Percentiles rank a stretch among this genome's conserved stretches.
Evolutionary conservation across 1,140 invertebrate genomes (phyloP).

Genomic region (Pogonomyrmex barbatus): DNA sequence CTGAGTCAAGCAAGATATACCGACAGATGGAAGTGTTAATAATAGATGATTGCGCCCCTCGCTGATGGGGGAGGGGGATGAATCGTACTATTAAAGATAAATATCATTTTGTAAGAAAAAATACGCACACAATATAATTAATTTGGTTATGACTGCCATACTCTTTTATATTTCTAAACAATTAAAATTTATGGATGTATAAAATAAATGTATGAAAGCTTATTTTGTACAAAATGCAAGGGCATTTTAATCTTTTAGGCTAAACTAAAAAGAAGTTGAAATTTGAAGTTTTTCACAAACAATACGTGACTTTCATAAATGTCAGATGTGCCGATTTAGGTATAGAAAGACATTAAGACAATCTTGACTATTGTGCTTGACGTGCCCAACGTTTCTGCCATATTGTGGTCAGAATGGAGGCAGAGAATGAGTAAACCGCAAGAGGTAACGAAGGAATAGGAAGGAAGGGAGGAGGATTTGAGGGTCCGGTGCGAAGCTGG

Average conservation of each 20-base stretch:
- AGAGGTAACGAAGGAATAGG: constrained; percentile 64
- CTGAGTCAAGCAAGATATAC: constrained; percentile 78
- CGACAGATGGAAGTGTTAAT: constrained; percentile 85
- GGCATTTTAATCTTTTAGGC: background rate
- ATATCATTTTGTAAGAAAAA: constrained; percentile 63
- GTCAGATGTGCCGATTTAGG: background rate
- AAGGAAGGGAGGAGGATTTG: constrained; percentile 62
- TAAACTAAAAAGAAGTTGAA: background rate
- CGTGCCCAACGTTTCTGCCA: constrained; percentile 42
- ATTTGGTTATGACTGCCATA: constrained; percentile 42
- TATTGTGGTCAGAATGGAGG: constrained; percentile 63
- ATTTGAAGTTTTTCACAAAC: background rate
- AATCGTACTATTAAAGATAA: constrained; percentile 63
- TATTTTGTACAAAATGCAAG: background rate
- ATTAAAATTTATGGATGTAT: background rate
- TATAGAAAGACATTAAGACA: constrained; percentile 56
- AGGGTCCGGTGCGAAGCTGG: constrained; percentile 74
- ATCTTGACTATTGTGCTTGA: background rate
- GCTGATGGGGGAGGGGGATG: constrained; percentile 72
- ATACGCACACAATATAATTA: constrained; percentile 57
- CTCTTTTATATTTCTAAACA: background rate
- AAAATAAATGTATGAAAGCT: background rate
- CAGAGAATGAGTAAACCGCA: constrained; percentile 60
- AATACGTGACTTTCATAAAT: background rate
- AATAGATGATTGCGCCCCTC: constrained; percentile 83